phyloP scores from a whole-genome alignment of 30 jellyfish, hydroid and myxozoan genomes.

The Pelagia noctiluca region DNA sequence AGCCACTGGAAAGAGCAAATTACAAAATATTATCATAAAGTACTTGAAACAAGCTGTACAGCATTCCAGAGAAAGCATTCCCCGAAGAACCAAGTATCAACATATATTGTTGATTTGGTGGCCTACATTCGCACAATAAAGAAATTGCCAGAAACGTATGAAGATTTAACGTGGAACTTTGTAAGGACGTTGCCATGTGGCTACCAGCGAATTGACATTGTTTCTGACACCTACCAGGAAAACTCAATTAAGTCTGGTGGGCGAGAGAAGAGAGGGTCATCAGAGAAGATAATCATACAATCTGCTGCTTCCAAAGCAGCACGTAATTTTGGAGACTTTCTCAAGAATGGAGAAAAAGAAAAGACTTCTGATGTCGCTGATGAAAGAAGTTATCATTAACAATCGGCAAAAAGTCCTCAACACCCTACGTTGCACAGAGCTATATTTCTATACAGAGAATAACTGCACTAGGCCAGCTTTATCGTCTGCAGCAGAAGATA shows the following conservation, averaged over 20 bases:
- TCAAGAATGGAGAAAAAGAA: slow-evolving; percentile 62
- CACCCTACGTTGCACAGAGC: slow-evolving; percentile 19
- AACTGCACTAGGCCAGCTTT: not conserved
- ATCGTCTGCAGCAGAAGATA: not conserved
- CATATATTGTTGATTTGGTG: slow-evolving; percentile 29
- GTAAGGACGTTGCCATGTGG: slow-evolving; percentile 34
- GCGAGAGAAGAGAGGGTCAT: slow-evolving; percentile 22
- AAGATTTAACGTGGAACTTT: slow-evolving; percentile 33
- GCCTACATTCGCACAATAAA: slow-evolving; percentile 54
- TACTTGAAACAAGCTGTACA: slow-evolving; percentile 2
- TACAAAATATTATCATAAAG: not conserved
- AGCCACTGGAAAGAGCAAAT: slow-evolving; percentile 23
- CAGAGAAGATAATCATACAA: slow-evolving; percentile 50
- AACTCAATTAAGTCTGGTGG: slow-evolving; percentile 44
- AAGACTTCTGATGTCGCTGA: not conserved
- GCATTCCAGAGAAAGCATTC: slow-evolving; percentile 16
- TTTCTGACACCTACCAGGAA: slow-evolving; percentile 46
- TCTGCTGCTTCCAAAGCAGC: slow-evolving; percentile 47
- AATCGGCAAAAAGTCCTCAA: slow-evolving; percentile 7
- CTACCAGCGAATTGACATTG: slow-evolving; percentile 37
- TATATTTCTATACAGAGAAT: slow-evolving; percentile 10
- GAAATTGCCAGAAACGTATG: slow-evolving; percentile 49
- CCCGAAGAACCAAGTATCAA: slow-evolving; percentile 13
- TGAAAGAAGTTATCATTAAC: slow-evolving; percentile 17
- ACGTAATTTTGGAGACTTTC: slow-evolving; percentile 40